phyloP scores from a whole-genome alignment of 2,797 vertebrate genomes.

The Trachurus trachurus region DNA sequence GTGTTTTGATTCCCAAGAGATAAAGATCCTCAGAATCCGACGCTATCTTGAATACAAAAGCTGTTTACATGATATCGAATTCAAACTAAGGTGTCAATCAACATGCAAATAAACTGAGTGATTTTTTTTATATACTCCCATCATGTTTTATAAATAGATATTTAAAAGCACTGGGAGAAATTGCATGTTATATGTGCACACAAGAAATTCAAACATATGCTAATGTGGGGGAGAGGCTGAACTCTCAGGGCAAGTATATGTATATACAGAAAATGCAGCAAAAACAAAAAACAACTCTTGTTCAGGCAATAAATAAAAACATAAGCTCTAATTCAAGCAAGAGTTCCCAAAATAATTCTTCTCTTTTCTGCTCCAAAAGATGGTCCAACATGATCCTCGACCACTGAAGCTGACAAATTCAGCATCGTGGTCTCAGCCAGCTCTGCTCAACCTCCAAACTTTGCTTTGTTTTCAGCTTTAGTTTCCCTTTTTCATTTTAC shows the following conservation, averaged over 20 bases:
- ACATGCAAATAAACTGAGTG: background rate
- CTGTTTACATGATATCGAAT: constrained; percentile 25
- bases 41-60: constrained; percentile 15
- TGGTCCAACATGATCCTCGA: background rate
- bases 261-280: background rate
- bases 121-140: background rate
- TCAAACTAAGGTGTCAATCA: constrained; percentile 16
- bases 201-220: background rate
- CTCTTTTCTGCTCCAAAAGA: constrained; percentile 30
- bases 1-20: constrained; percentile 36
- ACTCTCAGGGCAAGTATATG: background rate
- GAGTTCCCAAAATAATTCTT: background rate
- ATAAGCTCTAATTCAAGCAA: constrained; percentile 17
- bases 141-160: background rate
- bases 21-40: background rate
- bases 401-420: constrained; percentile 7
- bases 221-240: background rate
- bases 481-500: background rate
- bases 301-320: background rate
- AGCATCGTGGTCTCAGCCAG: background rate
- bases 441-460: background rate
- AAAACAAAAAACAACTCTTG: background rate
- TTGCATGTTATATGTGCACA: background rate
- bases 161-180: background rate
- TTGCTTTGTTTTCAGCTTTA: background rate